Conservation (phyloP, 92 coral and sea anemone species). For the Metridium senile region DNA sequence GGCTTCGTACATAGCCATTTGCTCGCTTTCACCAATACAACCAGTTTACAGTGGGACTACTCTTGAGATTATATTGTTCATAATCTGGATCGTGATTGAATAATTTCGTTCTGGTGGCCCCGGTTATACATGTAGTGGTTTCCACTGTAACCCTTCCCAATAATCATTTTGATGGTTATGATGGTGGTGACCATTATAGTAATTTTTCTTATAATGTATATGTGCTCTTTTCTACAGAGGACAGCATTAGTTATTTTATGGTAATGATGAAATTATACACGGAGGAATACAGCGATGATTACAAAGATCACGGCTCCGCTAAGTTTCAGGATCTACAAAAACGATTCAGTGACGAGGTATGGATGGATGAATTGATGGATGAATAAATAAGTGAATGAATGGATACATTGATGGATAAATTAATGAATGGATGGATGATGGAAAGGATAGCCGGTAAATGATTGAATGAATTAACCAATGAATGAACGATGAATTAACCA, state of each 20-base stretch:
- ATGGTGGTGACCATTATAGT: too few relatives aligned
- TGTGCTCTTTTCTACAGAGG: constrained; percentile 41
- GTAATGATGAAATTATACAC: constrained; percentile 30
- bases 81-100: too few relatives aligned
- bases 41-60: too few relatives aligned
- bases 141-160: too few relatives aligned
- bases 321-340: constrained; percentile 42
- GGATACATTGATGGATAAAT: not conserved
- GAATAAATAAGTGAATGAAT: not conserved
- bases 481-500: not conserved
- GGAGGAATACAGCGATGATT: constrained; percentile 28
- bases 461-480: not conserved
- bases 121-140: too few relatives aligned
- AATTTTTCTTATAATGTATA: too few relatives aligned
- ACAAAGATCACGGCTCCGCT: constrained; percentile 41
- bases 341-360: constrained; percentile 36
- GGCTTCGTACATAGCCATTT: too few relatives aligned
- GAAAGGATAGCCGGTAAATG: not conserved
- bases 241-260: constrained; percentile 42
- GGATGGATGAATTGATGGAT: not conserved
- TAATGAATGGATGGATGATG: not conserved
- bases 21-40: too few relatives aligned
- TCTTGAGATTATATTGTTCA: too few relatives aligned
- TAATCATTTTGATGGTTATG: too few relatives aligned
- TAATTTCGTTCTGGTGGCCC: too few relatives aligned